These are phyloP conservation scores for Notocelia uddmanniana DNA, from an alignment of 2,888 invertebrate genomes.

Conservation along the genomic window DNA sequence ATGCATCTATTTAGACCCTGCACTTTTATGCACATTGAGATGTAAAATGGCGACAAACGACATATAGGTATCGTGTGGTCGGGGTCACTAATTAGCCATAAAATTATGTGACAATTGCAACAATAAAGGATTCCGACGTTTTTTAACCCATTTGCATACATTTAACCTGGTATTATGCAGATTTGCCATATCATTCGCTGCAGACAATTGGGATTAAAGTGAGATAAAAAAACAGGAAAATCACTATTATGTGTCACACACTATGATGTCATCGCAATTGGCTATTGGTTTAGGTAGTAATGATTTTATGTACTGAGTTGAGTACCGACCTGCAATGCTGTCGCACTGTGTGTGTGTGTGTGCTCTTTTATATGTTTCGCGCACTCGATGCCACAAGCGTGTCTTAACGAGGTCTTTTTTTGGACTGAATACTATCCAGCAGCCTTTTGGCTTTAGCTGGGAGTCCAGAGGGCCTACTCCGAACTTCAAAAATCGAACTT, in stretches of 20 bases:
- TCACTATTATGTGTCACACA: constrained; percentile 2
- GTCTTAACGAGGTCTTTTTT: too few species aligned
- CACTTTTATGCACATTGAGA: background rate
- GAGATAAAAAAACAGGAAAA: constrained; percentile 27
- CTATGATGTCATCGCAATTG: constrained; percentile 14
- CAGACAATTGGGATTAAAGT: background rate
- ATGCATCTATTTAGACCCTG: background rate
- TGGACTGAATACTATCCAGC: too few species aligned
- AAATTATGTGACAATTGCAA: constrained; percentile 27
- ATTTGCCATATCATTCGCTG: constrained; percentile 11
- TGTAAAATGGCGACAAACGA: background rate
- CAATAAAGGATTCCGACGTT: constrained; percentile 21
- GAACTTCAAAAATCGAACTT: too few species aligned
- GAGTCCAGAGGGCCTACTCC: too few species aligned
- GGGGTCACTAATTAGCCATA: background rate
- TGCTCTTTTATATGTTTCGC: too few species aligned
- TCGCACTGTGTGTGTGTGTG: too few species aligned
- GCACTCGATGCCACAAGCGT: too few species aligned
- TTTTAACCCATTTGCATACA: constrained; percentile 25
- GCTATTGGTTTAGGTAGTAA: constrained; percentile 4
- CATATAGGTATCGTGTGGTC: background rate
- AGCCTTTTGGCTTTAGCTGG: too few species aligned
- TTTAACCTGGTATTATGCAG: constrained; percentile 25
- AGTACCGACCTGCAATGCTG: background rate
- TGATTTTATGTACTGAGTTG: background rate